Base-by-base conservation (phyloP, 2,797 vertebrate genomes). In the Urocyon cinereoargenteus region DNA sequence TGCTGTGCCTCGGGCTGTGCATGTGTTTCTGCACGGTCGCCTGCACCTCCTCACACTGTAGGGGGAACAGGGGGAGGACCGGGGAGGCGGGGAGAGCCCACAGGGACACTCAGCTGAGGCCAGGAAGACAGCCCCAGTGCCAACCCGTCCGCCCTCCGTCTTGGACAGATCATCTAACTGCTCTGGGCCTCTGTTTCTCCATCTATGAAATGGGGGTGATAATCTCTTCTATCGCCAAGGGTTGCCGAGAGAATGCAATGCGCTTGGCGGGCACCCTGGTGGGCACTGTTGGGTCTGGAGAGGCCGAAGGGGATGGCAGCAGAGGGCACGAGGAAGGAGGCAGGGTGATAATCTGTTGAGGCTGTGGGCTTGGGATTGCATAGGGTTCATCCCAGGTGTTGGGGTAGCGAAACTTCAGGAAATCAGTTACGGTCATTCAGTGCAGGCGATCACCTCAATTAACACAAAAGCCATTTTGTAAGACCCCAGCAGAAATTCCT, bases 21-120 rank as follows among this genome's bases (percentile, higher is more conserved):
- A 0, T 21, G 15, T 49, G 78, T 36, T 85, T 96, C 90, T 94
- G 91, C 53, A 15, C 0, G 0, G 34, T 45, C 1, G 3, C 55
- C 70, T 96, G 84, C 34, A 85, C 34, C 45, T 97, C 81, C 64
- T 96, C 97, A 57, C 97, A 97, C 94, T 97, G 64, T 18, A 18
- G 83, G 22, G n/a, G 0, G 8, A 0, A 24, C 0, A 45, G 14
- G 18, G 4, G 36, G 14, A 40, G 4, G 10, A 36, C n/a, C 77
- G 61, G 68, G 28, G 34, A 73, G 26, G 26, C 4, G 40, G 72
- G 62, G 40, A 53, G 3, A 61, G 15, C 62, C 57, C 57, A 51
- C 16, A 18, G n/a, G 64, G 5, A 19, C 18, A 36, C 6, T 68
- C 2, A 0, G 13, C 28, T 18, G 77, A 79, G 24, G 40, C 73